These are phyloP conservation scores for Sander lucioperca DNA, from an alignment of 2,113 vertebrate species.

Conservation along the genomic window DNA sequence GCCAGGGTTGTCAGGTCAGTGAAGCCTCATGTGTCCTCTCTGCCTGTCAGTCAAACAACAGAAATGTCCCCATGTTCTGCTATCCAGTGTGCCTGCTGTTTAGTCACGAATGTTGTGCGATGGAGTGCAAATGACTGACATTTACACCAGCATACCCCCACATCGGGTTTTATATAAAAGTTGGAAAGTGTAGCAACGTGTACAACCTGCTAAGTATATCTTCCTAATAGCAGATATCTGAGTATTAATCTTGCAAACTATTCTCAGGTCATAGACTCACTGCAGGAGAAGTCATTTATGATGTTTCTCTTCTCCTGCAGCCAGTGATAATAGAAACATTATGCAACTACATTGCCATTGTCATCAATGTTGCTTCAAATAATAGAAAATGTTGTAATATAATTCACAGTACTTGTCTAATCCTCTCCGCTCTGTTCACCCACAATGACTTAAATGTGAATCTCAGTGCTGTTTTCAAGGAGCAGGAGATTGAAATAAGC, in stretches of 20 bases:
- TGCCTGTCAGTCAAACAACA: slow-evolving; percentile 30
- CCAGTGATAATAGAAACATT: neutral
- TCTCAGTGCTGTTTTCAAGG: neutral
- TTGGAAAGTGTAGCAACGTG: neutral
- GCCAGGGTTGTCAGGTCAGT: slow-evolving; percentile 27
- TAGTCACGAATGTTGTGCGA: slow-evolving; percentile 1
- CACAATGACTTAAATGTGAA: neutral
- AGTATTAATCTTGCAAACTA: slow-evolving; percentile 28
- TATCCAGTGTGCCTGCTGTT: neutral
- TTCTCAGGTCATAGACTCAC: neutral
- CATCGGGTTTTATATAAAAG: slow-evolving; percentile 5
- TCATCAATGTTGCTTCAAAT: neutral
- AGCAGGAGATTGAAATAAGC: neutral
- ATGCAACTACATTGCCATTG: neutral
- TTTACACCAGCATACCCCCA: neutral
- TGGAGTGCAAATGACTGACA: slow-evolving; percentile 25
- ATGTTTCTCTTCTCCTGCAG: slow-evolving; percentile 3
- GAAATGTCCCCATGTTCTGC: neutral
- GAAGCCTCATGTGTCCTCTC: neutral
- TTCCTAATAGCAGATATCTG: neutral
- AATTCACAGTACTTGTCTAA: neutral
- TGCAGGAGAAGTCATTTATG: neutral
- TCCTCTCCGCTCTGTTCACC: neutral
- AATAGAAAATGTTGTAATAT: neutral
- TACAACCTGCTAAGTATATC: slow-evolving; percentile 6